Percentiles rank a stretch among this genome's conserved stretches.
phyloP scores from a whole-genome alignment of 23 tunicate genomes.

The Pegea sp. region DNA sequence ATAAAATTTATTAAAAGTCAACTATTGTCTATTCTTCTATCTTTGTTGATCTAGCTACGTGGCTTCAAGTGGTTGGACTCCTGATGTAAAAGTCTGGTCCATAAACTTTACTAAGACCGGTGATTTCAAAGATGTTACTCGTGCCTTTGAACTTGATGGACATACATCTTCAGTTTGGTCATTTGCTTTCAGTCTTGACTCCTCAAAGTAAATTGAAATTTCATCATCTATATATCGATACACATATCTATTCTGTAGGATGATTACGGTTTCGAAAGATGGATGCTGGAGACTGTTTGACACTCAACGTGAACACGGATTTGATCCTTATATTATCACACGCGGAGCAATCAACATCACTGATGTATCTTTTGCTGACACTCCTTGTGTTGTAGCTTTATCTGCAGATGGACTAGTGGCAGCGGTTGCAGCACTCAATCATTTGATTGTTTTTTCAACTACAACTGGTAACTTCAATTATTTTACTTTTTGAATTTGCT shows the following conservation, averaged over 20 bases:
- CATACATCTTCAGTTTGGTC: slow-evolving; percentile 89
- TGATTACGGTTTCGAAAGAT: slow-evolving; percentile 79
- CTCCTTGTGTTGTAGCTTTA: slow-evolving; percentile 15
- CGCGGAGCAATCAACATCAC: slow-evolving; percentile 24
- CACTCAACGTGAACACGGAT: slow-evolving; percentile 66
- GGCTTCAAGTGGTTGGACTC: slow-evolving; percentile 76
- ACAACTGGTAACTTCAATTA: slow-evolving; percentile 20
- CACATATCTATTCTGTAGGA: slow-evolving; percentile 26
- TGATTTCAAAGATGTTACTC: slow-evolving; percentile 27
- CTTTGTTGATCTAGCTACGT: slow-evolving; percentile 20
- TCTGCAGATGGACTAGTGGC: slow-evolving; percentile 68
- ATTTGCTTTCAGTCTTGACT: slow-evolving; percentile 65
- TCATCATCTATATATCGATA: no score
- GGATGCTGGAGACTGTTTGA: slow-evolving; percentile 71
- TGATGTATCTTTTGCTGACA: slow-evolving; percentile 12
- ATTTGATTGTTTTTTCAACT: slow-evolving; percentile 48
- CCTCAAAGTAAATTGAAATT: slow-evolving; percentile 62
- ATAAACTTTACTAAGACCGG: slow-evolving; percentile 47
- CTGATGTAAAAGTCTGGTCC: slow-evolving; percentile 84
- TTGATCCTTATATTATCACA: slow-evolving; percentile 49
- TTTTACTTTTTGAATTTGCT: no score
- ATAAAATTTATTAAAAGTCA: no score
- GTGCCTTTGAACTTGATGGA: slow-evolving; percentile 78
- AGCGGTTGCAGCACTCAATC: slow-evolving; percentile 39
- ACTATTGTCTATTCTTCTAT: neutral